Evolutionary conservation across 2,113 vertebrate genomes (phyloP).

Genomic region (Alouatta palliata): DNA sequence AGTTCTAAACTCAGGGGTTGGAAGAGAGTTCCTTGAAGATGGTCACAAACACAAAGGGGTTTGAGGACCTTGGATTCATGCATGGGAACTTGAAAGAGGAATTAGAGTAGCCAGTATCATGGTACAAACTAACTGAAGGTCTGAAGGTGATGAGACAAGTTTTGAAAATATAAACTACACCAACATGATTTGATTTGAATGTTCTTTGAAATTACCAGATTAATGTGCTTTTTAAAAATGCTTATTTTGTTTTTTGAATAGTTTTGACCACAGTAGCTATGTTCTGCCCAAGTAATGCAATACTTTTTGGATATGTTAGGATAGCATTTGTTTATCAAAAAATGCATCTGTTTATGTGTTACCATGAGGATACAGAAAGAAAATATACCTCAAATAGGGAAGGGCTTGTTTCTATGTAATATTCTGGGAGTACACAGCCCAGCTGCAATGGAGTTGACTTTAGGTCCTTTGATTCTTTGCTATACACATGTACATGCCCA

Average conservation of each 20-base stretch:
- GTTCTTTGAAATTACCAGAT: not conserved
- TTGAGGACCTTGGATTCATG: not conserved
- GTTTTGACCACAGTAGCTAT: not conserved
- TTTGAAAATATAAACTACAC: not conserved
- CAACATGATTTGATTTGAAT: not conserved
- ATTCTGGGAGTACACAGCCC: not conserved
- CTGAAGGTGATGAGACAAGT: not conserved
- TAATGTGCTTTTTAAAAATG: conserved; percentile 1
- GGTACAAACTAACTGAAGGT: not conserved
- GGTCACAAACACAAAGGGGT: not conserved
- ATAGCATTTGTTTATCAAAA: not conserved
- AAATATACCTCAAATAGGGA: not conserved
- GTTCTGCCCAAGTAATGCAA: not conserved
- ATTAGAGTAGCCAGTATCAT: not conserved
- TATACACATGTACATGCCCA: not conserved
- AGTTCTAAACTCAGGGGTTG: not conserved
- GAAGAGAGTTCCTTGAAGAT: not conserved
- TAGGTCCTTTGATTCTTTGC: not conserved
- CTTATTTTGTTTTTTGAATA: not conserved
- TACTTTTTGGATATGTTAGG: not conserved
- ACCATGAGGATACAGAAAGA: not conserved
- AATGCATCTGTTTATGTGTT: conserved; percentile 8
- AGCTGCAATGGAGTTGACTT: not conserved
- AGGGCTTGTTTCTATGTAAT: not conserved
- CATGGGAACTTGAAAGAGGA: not conserved